Evolutionary conservation across 2,113 vertebrate species (phyloP), one percentile per base, ranked within the genome.

Genomic region (Pangasianodon hypophthalmus): DNA sequence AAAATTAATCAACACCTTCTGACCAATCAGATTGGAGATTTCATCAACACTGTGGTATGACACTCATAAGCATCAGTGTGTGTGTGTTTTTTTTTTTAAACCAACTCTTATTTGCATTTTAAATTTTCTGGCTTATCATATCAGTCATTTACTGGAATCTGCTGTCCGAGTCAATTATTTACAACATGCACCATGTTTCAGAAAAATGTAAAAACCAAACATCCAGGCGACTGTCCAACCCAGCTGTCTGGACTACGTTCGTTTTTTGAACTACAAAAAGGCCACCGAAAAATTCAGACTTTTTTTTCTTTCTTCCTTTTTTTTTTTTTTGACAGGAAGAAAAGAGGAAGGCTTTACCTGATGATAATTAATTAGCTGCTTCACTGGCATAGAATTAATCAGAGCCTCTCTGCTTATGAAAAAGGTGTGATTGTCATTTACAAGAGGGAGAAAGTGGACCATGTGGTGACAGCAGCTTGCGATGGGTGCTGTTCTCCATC

Each of bases 321-420:
- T 29, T 50, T 64, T 60, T 10, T 48, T 71, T 50, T 44, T n/a
- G 64, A 88, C 64, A 29, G 32, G 50, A 88, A 60, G 26, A 60
- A 60, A 84, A 58, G 69, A 44, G 3, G 67, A 84, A 84, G 52
- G 67, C 67, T 85, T 58, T 89, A 89, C 69, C 88, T 89, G 82
- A 89, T 54, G 24, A 89, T 89, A 89, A 89, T 89, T 85, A 89
- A 89, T 89, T 85, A 89, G 88, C 54, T 89, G 88, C 67, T 73
- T 89, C 16, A 19, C 88, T 89, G 88, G 81, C 37, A 37, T 75
- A n/a, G 69, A 84, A 85, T 89, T 77, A 89, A 84, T 85, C 82
- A 89, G 84, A 86, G 82, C 69, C 88, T 60, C 82, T 85, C 67
- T 58, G 64, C 64, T 85, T 85, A 32, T 85, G 41, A 89, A 77